Conservation (phyloP, 2,888 invertebrate species). For the Eupithecia pulchellata region DNA sequence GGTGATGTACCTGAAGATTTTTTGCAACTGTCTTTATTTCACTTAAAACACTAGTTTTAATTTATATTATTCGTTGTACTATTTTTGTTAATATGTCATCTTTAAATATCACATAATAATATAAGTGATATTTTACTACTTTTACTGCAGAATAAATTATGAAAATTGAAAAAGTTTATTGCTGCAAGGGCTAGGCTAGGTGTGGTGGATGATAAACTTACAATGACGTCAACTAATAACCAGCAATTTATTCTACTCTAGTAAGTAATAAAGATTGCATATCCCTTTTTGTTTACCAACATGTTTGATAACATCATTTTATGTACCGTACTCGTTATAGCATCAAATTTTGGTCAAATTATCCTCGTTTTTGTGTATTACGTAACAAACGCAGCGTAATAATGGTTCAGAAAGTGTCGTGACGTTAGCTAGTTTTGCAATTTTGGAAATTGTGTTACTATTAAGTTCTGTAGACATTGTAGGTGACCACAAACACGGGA, state of each 20-base stretch:
- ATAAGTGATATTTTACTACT: too few relatives aligned
- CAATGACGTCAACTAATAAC: background rate
- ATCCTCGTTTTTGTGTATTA: slow-evolving; percentile 9
- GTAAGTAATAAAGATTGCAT: slow-evolving; percentile 8
- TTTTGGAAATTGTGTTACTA: background rate
- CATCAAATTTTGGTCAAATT: slow-evolving; percentile 12
- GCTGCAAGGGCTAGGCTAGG: background rate
- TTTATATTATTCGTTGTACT: too few relatives aligned
- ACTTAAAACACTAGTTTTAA: too few relatives aligned
- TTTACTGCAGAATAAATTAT: background rate
- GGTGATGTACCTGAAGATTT: too few relatives aligned
- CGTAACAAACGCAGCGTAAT: slow-evolving; percentile 15
- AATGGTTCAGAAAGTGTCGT: slow-evolving; percentile 24
- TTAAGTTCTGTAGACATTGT: background rate
- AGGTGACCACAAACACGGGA: background rate
- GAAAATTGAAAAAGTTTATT: background rate
- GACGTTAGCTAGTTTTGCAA: slow-evolving; percentile 17
- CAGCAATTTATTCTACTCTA: background rate
- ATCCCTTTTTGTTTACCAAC: slow-evolving; percentile 14
- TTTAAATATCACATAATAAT: too few relatives aligned
- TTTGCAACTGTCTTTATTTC: too few relatives aligned
- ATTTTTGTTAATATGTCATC: too few relatives aligned
- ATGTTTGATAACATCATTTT: slow-evolving; percentile 1
- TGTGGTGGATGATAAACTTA: background rate
- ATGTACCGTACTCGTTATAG: background rate